Conservation (phyloP, 2,113 vertebrate genomes). For the Antechinus flavipes region DNA sequence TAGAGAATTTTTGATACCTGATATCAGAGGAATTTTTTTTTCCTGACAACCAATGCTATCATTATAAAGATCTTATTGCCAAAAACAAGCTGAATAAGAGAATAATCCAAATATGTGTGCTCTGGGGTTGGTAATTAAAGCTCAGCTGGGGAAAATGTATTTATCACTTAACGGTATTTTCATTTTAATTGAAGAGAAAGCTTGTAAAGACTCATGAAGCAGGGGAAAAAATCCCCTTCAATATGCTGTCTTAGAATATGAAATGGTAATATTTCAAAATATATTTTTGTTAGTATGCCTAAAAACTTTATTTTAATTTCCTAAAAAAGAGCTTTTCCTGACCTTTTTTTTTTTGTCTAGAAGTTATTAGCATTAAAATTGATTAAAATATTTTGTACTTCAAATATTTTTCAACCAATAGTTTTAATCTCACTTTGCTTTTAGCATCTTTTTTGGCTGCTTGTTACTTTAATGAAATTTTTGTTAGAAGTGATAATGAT, state of each 20-base stretch:
- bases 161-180: neutral
- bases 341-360: slow-evolving; percentile 9
- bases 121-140: neutral
- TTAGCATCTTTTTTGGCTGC: slow-evolving; percentile 37
- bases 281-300: neutral
- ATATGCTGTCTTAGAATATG: slow-evolving; percentile 9
- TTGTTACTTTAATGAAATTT: slow-evolving; percentile 34
- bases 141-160: slow-evolving; percentile 32
- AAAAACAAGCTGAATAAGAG: slow-evolving; percentile 44
- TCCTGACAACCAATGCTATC: neutral
- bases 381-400: slow-evolving; percentile 1
- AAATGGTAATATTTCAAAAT: slow-evolving; percentile 9
- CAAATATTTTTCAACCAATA: slow-evolving; percentile 39
- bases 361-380: slow-evolving; percentile 43
- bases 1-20: slow-evolving; percentile 32
- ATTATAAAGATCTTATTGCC: slow-evolving; percentile 22
- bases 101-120: neutral
- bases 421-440: neutral
- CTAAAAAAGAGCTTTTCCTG: slow-evolving; percentile 25
- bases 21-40: slow-evolving; percentile 9
- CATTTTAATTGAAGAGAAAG: slow-evolving; percentile 15
- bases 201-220: slow-evolving; percentile 10
- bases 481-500: neutral
- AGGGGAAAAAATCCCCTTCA: neutral
- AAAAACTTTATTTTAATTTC: slow-evolving; percentile 15